A percentile compares a stretch with the other conserved stretches of the same genome.
Evolutionary conservation across 2,888 invertebrate species (phyloP).

Genomic region (Pherbina coryleti): DNA sequence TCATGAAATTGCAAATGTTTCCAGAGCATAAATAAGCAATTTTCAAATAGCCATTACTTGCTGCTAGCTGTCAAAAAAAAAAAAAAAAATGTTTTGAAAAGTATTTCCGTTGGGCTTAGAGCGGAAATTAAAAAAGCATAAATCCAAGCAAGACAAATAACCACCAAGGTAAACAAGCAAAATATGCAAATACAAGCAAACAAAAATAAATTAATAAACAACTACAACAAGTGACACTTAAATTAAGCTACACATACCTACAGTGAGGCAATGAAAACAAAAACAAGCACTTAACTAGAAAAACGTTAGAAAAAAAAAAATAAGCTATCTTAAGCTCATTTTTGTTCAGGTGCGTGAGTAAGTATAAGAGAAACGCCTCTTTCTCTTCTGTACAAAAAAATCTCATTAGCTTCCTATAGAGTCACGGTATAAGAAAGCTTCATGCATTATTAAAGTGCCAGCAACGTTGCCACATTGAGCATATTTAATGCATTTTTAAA

Average conservation of each 20-base stretch:
- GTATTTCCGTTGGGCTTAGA: neutral
- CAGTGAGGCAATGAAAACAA: neutral
- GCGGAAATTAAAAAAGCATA: neutral
- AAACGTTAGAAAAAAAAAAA: neutral
- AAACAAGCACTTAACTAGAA: neutral
- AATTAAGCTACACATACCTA: neutral
- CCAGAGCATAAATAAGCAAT: neutral
- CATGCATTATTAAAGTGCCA: too few species aligned
- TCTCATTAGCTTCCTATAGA: too few species aligned
- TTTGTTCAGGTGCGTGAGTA: too few species aligned
- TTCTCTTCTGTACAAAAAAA: too few species aligned
- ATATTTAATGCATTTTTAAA: too few species aligned
- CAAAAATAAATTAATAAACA: neutral
- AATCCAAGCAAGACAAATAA: neutral
- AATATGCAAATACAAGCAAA: neutral
- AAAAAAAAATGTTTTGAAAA: neutral
- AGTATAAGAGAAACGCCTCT: too few species aligned
- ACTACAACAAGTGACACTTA: neutral
- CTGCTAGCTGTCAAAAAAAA: neutral
- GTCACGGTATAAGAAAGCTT: too few species aligned
- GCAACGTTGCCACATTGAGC: too few species aligned
- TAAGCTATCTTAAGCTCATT: too few species aligned
- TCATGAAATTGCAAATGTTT: neutral
- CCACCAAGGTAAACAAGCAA: neutral
- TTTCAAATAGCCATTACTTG: neutral